Conservation (phyloP, 2,113 vertebrate species). For the Morone chrysops region DNA sequence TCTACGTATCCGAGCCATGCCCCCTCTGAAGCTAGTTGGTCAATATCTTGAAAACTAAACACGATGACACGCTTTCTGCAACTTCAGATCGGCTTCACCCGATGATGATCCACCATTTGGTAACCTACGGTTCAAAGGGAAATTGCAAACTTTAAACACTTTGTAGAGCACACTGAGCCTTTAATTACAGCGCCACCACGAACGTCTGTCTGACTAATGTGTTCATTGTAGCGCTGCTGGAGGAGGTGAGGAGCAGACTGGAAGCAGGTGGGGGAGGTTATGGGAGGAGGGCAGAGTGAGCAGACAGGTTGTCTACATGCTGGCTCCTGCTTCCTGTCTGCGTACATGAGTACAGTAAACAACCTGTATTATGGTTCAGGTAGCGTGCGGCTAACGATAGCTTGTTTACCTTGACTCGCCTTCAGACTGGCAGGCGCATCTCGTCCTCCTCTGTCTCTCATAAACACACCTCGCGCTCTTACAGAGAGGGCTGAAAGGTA, state of each 20-base stretch:
- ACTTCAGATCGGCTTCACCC: too few species aligned
- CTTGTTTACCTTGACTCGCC: conserved; percentile 50
- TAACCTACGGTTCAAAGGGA: too few species aligned
- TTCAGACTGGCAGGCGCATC: conserved; percentile 49
- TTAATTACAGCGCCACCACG: too few species aligned
- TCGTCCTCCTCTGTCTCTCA: conserved; percentile 22
- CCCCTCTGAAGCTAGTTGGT: too few species aligned
- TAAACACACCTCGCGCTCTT: conserved; percentile 37
- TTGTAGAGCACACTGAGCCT: too few species aligned
- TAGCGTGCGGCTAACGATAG: conserved; percentile 35
- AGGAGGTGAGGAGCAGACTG: neutral
- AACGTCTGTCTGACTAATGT: too few species aligned
- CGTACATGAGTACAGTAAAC: conserved; percentile 52
- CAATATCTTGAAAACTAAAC: too few species aligned
- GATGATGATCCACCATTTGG: too few species aligned
- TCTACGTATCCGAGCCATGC: too few species aligned
- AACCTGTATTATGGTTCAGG: conserved; percentile 53
- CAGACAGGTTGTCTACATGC: conserved; percentile 50
- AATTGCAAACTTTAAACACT: too few species aligned
- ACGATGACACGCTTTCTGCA: too few species aligned
- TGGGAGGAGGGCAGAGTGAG: neutral
- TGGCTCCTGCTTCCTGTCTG: conserved; percentile 45
- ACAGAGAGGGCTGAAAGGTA: neutral
- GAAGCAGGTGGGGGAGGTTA: neutral
- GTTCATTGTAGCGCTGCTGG: too few species aligned